Evolutionary conservation across 2,113 vertebrate genomes (phyloP), one percentile per base, ranked within the genome.

Genomic region (Aplodontia rufa): DNA sequence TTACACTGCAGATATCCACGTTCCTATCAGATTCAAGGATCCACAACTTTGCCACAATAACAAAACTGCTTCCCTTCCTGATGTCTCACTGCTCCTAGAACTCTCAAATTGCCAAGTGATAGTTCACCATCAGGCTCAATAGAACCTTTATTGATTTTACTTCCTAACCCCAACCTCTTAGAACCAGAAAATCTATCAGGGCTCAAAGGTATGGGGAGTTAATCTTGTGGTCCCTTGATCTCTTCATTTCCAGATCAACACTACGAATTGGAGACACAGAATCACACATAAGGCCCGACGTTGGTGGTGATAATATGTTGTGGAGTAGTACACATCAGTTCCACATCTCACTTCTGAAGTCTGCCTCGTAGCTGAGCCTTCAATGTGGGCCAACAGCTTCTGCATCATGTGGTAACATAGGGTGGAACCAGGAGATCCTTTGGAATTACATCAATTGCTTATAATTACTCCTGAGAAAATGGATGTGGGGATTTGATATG

Each of bases 141-240:
- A 42, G 45, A 66, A 91, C 20, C 8, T 37, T 32, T 22, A 24
- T 10, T 76, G 4, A 19, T 49, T 47, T 32, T 64, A 60, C 24
- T 1, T 4, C 17, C 7, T 2, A 49, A 6, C 3, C 5, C 16
- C 16, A 47, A 16, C 16, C 1, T 68, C 22, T 87, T 35, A 1
- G 17, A 60, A 69, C 9, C 12, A 19, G 5, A 6, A 58, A 26
- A 37, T 72, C 37, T 66, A 20, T 72, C 24, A 55, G 3, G 60
- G 14, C 20, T 5, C 22, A 42, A 62, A 40, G n/a, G 4, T 42
- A 13, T 13, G 0, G 30, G 12, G 8, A 47, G 32, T 58, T 10
- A 49, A 13, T n/a, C 26, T 87, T 17, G 32, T 24, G 55, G 53
- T 71, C 4, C 1, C 42, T 81, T 55, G 14, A 55, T 22, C 1